Evolutionary conservation across 2,888 invertebrate genomes (phyloP), one percentile per base, ranked within the genome.

Genomic region (Troides oblongomaculatus): DNA sequence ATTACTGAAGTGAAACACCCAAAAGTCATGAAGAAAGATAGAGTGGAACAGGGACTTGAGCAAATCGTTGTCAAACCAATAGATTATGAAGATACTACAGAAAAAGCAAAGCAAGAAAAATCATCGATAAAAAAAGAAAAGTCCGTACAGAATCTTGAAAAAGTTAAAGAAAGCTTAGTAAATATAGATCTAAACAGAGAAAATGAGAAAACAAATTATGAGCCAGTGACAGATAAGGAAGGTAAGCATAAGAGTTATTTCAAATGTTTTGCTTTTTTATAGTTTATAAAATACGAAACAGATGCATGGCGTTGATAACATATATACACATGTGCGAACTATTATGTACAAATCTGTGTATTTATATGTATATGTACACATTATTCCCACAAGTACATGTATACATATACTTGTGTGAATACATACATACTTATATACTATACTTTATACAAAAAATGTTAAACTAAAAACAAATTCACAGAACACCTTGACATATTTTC

Each of bases 261-360:
- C 18, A 50, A 50, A 39, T 39, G 10, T 10, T 39, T 39, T 39
- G 39, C 39, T 39, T 39, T 50, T 50, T 50, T 12, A 14, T 17
- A 14, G 50, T 18, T 50, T 4, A 50, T 50, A n/a, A 62, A 3
- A 36, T 6, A 43, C 36, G 25, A 78, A 75, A 83, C 88, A 86
- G 89, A 89, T 88, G 89, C 89, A 89, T 89, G 89, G 87, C 78
- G 83, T 39, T 39, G 39, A 39, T 10, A 39, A 74, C 82, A 23
- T 62, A 23, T 21, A 46, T 21, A 62, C 12, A 23, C 21, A 21
- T 58, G 6, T 39, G n/a, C 39, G 17, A 36, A 30, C 30, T 36
- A 36, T 17, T 6, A 50, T 50, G 5, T 46, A 18, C 4, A 18
- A 50, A 12, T 50, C 18, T 18, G 17, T 17, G 12, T 50, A 50